Percentiles rank a stretch among this genome's conserved stretches.
Evolutionary conservation across 1,140 invertebrate species (phyloP).

Genomic region (Papilio machaon): DNA sequence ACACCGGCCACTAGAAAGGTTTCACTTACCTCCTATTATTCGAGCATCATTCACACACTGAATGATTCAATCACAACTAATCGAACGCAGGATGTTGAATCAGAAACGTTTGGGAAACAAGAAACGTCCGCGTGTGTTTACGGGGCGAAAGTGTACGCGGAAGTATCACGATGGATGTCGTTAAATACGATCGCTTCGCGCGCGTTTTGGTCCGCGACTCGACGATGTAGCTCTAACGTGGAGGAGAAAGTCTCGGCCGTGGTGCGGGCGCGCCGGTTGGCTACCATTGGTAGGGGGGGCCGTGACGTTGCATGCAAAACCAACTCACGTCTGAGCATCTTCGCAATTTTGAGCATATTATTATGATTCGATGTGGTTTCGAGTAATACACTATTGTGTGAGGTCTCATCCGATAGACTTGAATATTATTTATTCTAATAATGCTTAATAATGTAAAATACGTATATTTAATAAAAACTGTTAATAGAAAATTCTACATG

Average conservation of each 20-base stretch:
- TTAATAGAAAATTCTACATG: neutral
- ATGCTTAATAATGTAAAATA: neutral
- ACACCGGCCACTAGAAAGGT: conserved; percentile 64
- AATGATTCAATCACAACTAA: conserved; percentile 39
- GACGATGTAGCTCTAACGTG: conserved; percentile 65
- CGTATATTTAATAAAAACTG: too few species aligned
- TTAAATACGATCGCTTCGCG: conserved; percentile 65
- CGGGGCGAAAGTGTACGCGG: conserved; percentile 73
- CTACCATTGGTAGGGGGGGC: conserved; percentile 60
- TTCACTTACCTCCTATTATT: conserved; percentile 68
- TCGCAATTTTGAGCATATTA: conserved; percentile 41
- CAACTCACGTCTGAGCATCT: conserved; percentile 66
- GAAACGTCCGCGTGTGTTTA: conserved; percentile 69
- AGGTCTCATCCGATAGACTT: neutral
- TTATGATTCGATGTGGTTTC: neutral
- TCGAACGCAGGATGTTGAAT: conserved; percentile 36
- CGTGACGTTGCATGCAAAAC: conserved; percentile 67
- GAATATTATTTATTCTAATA: neutral
- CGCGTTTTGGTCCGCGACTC: conserved; percentile 70
- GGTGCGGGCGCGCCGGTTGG: conserved; percentile 68
- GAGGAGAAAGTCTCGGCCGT: conserved; percentile 80
- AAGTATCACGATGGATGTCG: conserved; percentile 57
- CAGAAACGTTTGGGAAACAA: conserved; percentile 62
- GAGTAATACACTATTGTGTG: neutral
- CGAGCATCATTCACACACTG: conserved; percentile 53